Conservation (phyloP, 2,797 vertebrate species). For the Anguilla obscura region DNA sequence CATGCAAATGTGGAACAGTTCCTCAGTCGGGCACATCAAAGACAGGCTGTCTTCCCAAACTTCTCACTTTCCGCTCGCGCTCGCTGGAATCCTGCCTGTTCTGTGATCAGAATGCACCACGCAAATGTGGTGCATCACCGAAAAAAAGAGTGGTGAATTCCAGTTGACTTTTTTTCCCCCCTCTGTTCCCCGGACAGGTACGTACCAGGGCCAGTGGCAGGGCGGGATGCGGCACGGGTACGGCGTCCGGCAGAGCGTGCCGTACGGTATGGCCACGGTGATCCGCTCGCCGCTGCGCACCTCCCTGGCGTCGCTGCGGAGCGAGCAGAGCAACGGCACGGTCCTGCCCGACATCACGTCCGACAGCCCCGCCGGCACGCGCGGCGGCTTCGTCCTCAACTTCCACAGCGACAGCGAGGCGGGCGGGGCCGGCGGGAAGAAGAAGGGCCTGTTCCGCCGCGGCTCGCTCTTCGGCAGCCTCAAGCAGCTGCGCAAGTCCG, state of each 20-base stretch:
- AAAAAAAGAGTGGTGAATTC: too few relatives aligned
- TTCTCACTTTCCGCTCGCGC: background rate
- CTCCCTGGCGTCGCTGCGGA: constrained; percentile 87
- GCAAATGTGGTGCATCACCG: background rate
- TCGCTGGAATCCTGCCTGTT: background rate
- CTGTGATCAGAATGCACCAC: background rate
- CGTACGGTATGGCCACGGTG: constrained; percentile 93
- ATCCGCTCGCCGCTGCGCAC: constrained; percentile 92
- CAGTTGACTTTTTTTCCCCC: constrained; percentile 15
- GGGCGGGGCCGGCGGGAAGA: constrained; percentile 72
- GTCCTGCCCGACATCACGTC: constrained; percentile 80
- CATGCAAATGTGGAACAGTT: constrained; percentile 2
- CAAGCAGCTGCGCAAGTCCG: constrained; percentile 86
- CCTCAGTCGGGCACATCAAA: background rate
- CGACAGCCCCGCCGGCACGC: constrained; percentile 85
- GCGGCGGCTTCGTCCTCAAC: constrained; percentile 93
- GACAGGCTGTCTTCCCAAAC: background rate
- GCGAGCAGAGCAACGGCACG: constrained; percentile 91
- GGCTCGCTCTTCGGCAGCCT: constrained; percentile 92
- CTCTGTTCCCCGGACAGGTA: constrained; percentile 70
- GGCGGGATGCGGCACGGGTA: constrained; percentile 95
- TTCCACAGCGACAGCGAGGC: constrained; percentile 87
- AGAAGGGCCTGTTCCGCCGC: constrained; percentile 89
- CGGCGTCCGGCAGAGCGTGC: constrained; percentile 92
- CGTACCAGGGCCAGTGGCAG: constrained; percentile 95